Evolutionary conservation across 2,888 invertebrate species (phyloP).

Genomic region (Andricus quercusramuli): DNA sequence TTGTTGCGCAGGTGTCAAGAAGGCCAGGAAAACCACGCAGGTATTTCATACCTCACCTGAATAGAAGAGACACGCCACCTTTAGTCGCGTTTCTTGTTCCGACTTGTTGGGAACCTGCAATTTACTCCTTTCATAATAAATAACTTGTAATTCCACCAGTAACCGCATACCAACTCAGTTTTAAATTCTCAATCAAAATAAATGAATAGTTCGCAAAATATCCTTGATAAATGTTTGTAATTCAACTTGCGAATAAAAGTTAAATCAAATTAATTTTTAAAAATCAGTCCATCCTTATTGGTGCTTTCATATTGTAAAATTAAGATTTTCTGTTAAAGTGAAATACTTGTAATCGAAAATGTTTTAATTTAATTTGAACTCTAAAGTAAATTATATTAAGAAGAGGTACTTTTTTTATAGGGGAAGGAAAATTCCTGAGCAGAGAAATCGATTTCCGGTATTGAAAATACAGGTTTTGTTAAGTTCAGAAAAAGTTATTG

Average conservation of each 20-base stretch:
- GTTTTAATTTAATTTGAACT: background rate
- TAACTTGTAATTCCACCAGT: background rate
- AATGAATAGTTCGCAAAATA: background rate
- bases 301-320: background rate
- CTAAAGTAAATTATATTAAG: background rate
- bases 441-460: background rate
- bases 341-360: background rate
- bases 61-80: slow-evolving; percentile 7
- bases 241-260: background rate
- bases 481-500: background rate
- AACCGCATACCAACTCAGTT: background rate
- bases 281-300: background rate
- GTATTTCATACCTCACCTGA: background rate
- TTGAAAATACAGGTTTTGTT: background rate
- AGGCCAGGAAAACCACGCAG: slow-evolving; percentile 19
- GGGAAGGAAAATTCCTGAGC: background rate
- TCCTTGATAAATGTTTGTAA: background rate
- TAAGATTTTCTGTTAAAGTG: background rate
- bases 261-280: background rate
- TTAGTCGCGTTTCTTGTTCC: slow-evolving; percentile 29
- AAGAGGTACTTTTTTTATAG: background rate
- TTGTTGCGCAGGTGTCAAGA: slow-evolving; percentile 37
- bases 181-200: background rate
- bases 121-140: slow-evolving; percentile 1
- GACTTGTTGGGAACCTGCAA: background rate